phyloP scores from a whole-genome alignment of 92 coral and sea anemone species.

The Epizoanthus stellaris region DNA sequence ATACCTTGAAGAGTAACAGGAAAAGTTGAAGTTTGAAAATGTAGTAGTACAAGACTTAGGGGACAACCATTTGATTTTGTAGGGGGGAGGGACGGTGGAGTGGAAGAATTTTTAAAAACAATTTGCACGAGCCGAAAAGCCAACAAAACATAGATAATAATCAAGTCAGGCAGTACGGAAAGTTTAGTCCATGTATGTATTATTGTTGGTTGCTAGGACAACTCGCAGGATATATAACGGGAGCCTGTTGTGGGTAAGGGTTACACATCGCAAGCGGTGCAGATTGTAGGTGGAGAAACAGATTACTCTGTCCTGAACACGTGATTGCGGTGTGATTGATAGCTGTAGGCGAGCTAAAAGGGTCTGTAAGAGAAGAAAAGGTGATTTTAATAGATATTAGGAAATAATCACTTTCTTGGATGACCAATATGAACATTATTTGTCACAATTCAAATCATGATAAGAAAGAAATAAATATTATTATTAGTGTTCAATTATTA shows the following conservation, averaged over 20 bases:
- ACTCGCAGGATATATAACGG: constrained; percentile 21
- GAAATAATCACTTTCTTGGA: background rate
- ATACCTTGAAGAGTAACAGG: no score
- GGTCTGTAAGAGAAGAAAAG: background rate
- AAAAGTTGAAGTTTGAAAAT: no score
- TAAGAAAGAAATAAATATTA: no score
- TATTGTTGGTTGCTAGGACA: constrained; percentile 3
- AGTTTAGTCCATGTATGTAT: background rate
- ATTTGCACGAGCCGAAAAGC: no score
- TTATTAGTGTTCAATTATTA: no score
- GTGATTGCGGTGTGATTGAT: constrained; percentile 6
- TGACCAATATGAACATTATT: no score
- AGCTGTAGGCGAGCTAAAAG: constrained; percentile 14
- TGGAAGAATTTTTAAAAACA: no score
- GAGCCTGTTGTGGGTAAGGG: background rate
- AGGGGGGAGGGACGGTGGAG: no score
- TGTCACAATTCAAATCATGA: no score
- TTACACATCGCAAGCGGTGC: constrained; percentile 18
- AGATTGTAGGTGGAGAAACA: constrained; percentile 3
- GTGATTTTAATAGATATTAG: background rate
- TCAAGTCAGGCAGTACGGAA: background rate
- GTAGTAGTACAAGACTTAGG: no score
- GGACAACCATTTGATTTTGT: no score
- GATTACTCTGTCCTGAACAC: constrained; percentile 24
- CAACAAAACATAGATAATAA: no score